Evolutionary conservation across 2,797 vertebrate genomes (phyloP), one percentile per base, ranked within the genome.

Genomic region (Avahi laniger): DNA sequence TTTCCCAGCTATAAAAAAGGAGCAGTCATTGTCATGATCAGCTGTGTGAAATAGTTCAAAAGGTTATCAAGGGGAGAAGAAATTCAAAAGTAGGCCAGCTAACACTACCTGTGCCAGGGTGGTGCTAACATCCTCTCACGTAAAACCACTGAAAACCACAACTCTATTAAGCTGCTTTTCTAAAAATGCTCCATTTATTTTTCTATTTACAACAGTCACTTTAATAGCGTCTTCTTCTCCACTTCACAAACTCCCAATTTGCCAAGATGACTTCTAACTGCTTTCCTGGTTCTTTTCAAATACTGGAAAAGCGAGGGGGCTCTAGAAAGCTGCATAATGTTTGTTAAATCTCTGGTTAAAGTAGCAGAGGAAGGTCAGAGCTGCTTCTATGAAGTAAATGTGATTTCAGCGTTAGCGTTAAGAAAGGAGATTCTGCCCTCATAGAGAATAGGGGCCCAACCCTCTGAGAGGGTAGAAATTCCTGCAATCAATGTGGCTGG

Each of bases 401-500:
- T 57, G 65, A 30, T 28, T 90, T 96, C 30, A 48, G 52, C 28
- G 67, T 59, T 13, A 85, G 35, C 69, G 84, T 81, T 91, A n/a
- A 84, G 93, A 35, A 76, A 88, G 94, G 95, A 97, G 89, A 95
- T 50, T 91, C 83, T 87, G 52, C 35, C 89, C 59, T 83, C 14
- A 86, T 61, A 61, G 72, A 94, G 83, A 96, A 94, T 91, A 97
- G 95, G 91, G 90, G 85, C n/a, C 85, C 94, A 95, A 96, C 93
- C 93, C 93, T 46, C 0, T 30, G 22, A 0, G 3, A 94, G 63
- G 92, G 83, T 92, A 91, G 61, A 69, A 96, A 95, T 95, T 97
- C 95, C 90, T 80, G 54, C 20, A 93, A 88, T 82, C 90, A 65
- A 70, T 0, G 15, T 8, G 63, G 54, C 85, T 70, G 38, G 50